Percentiles rank a stretch among this genome's conserved stretches.
phyloP scores from a whole-genome alignment of 2,113 vertebrate genomes.

The Archilochus colubris region DNA sequence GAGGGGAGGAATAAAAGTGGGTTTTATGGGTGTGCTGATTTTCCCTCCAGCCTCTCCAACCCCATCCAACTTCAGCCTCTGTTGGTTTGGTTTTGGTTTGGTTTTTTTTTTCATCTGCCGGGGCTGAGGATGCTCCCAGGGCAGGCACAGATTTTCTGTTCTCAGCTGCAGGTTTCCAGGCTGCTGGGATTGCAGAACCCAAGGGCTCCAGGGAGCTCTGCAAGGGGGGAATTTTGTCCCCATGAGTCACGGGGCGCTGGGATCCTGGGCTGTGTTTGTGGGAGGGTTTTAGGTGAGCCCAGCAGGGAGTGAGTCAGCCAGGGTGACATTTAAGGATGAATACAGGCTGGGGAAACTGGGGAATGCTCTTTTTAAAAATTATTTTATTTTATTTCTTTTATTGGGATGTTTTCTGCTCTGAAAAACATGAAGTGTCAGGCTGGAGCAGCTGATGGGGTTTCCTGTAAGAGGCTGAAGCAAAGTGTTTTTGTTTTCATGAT shows the following conservation, averaged over 20 bases:
- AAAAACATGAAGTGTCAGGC: background rate
- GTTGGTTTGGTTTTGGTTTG: too few relatives aligned
- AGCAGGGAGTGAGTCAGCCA: conserved; percentile 31
- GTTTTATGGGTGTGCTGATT: background rate
- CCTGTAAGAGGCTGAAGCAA: background rate
- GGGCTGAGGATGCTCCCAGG: background rate
- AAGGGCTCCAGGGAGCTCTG: background rate
- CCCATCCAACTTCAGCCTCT: background rate
- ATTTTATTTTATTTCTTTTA: background rate
- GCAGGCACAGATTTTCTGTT: background rate
- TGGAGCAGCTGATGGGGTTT: background rate
- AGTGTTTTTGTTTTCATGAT: background rate
- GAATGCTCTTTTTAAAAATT: background rate
- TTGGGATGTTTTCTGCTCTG: background rate
- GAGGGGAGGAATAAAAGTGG: background rate
- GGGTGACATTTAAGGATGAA: conserved; percentile 16
- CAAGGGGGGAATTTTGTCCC: background rate
- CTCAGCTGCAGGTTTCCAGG: background rate
- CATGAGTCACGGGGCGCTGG: background rate
- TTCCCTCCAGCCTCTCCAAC: background rate
- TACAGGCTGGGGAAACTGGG: background rate
- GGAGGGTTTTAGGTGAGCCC: background rate
- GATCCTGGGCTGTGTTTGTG: conserved; percentile 33
- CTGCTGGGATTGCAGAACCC: background rate
- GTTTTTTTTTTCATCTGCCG: background rate